Evolutionary conservation across 1,140 invertebrate genomes (phyloP).

Genomic region (Amyelois transitella): DNA sequence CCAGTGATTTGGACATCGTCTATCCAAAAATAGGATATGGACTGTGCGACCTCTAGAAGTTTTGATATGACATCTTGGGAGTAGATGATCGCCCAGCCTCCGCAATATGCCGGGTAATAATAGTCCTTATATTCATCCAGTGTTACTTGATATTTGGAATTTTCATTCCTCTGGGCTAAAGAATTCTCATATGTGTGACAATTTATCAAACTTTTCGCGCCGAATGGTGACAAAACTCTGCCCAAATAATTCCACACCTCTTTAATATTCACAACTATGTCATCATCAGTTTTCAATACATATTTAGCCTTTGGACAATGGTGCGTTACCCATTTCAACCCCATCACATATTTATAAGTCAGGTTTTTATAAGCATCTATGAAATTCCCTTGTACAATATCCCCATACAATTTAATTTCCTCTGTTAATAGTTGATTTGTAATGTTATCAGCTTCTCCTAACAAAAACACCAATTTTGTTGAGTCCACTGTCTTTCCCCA

Average conservation of each 20-base stretch:
- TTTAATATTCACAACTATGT: slow-evolving; percentile 84
- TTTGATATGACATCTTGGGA: slow-evolving; percentile 81
- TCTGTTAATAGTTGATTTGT: slow-evolving; percentile 67
- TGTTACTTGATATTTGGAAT: no score
- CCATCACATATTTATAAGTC: no score
- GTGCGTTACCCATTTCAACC: slow-evolving; percentile 86
- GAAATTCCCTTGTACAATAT: no score
- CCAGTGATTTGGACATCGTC: slow-evolving; percentile 90
- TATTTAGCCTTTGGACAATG: slow-evolving; percentile 81
- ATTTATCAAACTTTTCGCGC: slow-evolving; percentile 75
- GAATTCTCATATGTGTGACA: no score
- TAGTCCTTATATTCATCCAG: no score
- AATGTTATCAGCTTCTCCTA: slow-evolving; percentile 76
- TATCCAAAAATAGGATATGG: slow-evolving; percentile 86
- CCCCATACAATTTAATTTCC: slow-evolving; percentile 78
- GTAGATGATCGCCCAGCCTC: slow-evolving; percentile 85
- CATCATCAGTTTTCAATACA: slow-evolving; percentile 86
- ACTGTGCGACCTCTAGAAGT: slow-evolving; percentile 79
- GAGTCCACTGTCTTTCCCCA: slow-evolving; percentile 76
- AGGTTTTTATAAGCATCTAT: no score
- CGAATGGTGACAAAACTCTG: slow-evolving; percentile 73
- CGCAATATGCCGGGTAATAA: no score
- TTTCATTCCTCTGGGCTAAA: no score
- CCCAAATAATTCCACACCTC: slow-evolving; percentile 78
- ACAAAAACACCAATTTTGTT: slow-evolving; percentile 79